Base-by-base conservation (phyloP, 2,797 vertebrate species). In the Darevskia mixta region DNA sequence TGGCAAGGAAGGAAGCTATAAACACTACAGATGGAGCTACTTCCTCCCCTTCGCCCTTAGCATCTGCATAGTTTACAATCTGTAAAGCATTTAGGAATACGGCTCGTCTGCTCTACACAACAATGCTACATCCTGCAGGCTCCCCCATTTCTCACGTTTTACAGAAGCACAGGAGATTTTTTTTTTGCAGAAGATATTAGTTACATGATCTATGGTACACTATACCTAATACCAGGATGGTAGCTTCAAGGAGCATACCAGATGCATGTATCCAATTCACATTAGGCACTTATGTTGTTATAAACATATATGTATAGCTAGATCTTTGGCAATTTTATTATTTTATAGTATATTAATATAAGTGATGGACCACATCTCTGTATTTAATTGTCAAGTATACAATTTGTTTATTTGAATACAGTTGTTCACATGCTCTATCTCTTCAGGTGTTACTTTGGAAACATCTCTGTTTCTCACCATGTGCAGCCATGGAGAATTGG, bases 1-100 rank as follows among this genome's bases (percentile, higher is more conserved):
- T n/a, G 80, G 38, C 87, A 88, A 58, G 43, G 41, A 90, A 82
- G 29, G 72, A 92, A 17, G 8, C 45, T 69, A 29, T 71, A 69
- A 79, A 29, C 5, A 32, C 25, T 27, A 69, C 10, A 55, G 20
- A 38, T 32, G 25, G 45, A 27, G 35, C 1, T 25, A 75, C 15
- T 58, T 73, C 45, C 82, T 84, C 23, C 3, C n/a, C 82, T 75
- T 73, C 49, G 13, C n/a, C 45, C 45, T 58, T 84, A 55, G 32
- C 71, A 84, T 58, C 49, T 35, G 5, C 9, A 27, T 35, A 84
- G 73, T 58, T 83, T 58, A 25, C 32, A 73, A 9, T 55, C n/a
- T 83, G n/a, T 72, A 72, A 83, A 49, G 45, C 25, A 66, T 67
- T 82, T 82, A 27, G 61, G 58, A 27, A 67, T 66, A 66, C n/a